Evolutionary conservation across 2,113 vertebrate species (phyloP).

Genomic region (Canis aureus): DNA sequence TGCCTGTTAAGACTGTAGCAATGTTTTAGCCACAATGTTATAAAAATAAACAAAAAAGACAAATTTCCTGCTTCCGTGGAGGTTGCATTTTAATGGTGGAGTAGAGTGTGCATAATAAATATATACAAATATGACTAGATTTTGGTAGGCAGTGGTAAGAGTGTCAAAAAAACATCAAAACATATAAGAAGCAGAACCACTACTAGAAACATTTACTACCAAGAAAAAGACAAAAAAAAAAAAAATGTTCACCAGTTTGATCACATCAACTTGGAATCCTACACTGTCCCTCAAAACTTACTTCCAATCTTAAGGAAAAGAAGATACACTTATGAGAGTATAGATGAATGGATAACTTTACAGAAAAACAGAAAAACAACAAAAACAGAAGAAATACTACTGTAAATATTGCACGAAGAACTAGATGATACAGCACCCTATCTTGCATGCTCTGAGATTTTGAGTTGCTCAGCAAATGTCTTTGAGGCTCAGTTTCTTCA

Average conservation of each 20-base stretch:
- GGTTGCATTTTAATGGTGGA: not conserved
- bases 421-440: rapidly evolving
- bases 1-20: not conserved
- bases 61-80: not conserved
- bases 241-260: not conserved
- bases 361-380: not conserved
- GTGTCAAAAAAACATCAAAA: not conserved
- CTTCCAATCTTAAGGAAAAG: not conserved
- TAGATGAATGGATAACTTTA: not conserved
- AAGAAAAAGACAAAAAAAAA: not conserved
- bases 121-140: not conserved
- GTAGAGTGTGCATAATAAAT: not conserved
- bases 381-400: too few species aligned
- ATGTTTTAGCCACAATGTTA: not conserved
- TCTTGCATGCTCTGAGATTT: not conserved
- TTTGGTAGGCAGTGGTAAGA: not conserved
- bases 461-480: rapidly evolving
- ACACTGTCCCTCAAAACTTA: not conserved
- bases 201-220: not conserved
- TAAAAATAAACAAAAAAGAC: not conserved
- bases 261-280: not conserved
- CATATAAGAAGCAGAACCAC: not conserved
- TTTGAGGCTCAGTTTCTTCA: not conserved
- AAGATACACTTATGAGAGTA: not conserved
- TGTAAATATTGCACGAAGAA: not conserved